These are phyloP conservation scores for Parazoanthus atlanticus DNA, from an alignment of 92 coral and sea anemone genomes.

Conservation along the genomic window DNA sequence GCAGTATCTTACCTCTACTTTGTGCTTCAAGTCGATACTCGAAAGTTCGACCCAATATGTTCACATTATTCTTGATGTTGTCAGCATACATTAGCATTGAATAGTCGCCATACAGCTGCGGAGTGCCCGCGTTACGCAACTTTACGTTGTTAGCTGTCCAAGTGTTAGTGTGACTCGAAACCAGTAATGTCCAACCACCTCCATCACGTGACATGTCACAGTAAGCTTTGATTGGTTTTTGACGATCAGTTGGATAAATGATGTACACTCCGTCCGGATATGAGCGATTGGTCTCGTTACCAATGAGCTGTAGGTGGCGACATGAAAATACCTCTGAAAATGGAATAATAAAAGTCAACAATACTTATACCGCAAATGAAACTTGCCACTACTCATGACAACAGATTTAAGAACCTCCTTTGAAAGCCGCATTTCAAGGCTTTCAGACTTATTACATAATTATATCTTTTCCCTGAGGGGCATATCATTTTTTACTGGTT, in stretches of 20 bases:
- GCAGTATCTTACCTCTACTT: constrained; percentile 56
- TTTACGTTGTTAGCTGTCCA: constrained; percentile 66
- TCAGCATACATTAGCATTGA: constrained; percentile 74
- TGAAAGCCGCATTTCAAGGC: background rate
- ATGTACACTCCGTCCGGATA: constrained; percentile 76
- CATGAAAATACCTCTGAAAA: constrained; percentile 64
- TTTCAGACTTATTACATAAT: too few relatives aligned
- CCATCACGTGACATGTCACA: constrained; percentile 93
- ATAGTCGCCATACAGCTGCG: constrained; percentile 57
- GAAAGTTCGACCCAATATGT: constrained; percentile 54
- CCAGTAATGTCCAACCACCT: constrained; percentile 90
- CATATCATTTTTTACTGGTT: too few relatives aligned
- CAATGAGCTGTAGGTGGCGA: constrained; percentile 61
- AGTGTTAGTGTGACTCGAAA: constrained; percentile 73
- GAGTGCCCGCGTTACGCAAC: constrained; percentile 55
- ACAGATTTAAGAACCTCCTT: too few relatives aligned
- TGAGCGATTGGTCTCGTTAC: constrained; percentile 27
- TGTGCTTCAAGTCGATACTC: constrained; percentile 86
- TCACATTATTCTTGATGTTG: constrained; percentile 66
- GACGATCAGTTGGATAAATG: constrained; percentile 64
- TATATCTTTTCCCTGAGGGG: too few relatives aligned
- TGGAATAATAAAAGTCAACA: background rate
- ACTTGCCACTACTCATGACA: too few relatives aligned
- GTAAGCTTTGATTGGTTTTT: constrained; percentile 57
- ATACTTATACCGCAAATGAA: background rate